phyloP scores from a whole-genome alignment of 2,113 vertebrate genomes.

The Caloenas nicobarica region DNA sequence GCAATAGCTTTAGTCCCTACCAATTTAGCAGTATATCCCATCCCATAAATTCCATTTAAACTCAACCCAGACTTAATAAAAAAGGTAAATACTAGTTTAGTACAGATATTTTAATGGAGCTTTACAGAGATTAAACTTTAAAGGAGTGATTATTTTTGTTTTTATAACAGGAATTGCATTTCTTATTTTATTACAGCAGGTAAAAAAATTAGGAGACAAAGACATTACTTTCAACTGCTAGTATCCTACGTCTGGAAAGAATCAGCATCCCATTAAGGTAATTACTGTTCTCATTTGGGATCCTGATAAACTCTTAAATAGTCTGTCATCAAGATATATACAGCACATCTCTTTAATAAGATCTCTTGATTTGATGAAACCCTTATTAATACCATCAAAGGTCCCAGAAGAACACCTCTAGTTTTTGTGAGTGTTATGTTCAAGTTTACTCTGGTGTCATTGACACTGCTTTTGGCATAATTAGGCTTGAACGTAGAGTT shows the following conservation, averaged over 20 bases:
- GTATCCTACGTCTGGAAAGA: not conserved
- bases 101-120: not conserved
- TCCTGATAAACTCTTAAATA: conserved; percentile 40
- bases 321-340: conserved; percentile 48
- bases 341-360: conserved; percentile 31
- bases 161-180: not conserved
- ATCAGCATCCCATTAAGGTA: conserved; percentile 33
- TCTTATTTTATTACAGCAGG: conserved; percentile 8
- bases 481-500: not conserved
- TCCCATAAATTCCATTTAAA: conserved; percentile 15
- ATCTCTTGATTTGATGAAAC: conserved; percentile 49
- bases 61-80: not conserved
- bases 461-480: not conserved
- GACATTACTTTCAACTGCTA: not conserved
- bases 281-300: conserved; percentile 44
- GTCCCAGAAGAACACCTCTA: conserved; percentile 6
- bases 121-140: not conserved
- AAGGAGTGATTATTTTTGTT: conserved; percentile 19
- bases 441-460: not conserved
- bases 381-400: conserved; percentile 17
- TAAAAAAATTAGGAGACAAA: not conserved
- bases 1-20: not conserved
- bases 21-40: not conserved
- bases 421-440: conserved; percentile 9
- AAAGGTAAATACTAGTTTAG: not conserved